Evolutionary conservation across 2,797 vertebrate species (phyloP).

Genomic region (Syngnathus acus): DNA sequence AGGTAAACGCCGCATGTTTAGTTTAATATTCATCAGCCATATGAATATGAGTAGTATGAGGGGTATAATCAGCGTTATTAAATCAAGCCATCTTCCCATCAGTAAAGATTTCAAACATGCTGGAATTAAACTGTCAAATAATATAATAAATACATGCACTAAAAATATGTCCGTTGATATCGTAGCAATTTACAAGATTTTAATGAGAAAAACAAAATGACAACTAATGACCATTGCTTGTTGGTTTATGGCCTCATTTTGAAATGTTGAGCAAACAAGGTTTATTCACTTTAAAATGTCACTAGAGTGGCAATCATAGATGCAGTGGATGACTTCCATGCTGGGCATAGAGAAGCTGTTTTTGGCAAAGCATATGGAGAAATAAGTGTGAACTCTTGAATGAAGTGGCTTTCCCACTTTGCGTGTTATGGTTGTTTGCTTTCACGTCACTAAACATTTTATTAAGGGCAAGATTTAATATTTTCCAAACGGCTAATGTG

Average conservation of each 20-base stretch:
- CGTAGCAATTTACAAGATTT: slow-evolving; percentile 3
- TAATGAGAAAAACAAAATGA: not conserved
- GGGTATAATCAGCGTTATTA: slow-evolving; percentile 4
- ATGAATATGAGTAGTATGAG: slow-evolving; percentile 1
- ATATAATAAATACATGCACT: not conserved
- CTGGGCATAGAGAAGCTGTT: slow-evolving; percentile 12
- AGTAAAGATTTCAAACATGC: slow-evolving; percentile 1
- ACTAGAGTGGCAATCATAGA: not conserved
- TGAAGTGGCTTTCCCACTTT: slow-evolving; percentile 28
- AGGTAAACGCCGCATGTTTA: slow-evolving; percentile 23
- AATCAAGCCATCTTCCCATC: slow-evolving; percentile 1
- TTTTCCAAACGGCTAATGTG: slow-evolving; percentile 24
- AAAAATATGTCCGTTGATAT: not conserved
- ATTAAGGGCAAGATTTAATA: slow-evolving; percentile 19
- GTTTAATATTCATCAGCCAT: slow-evolving; percentile 31
- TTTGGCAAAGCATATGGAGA: slow-evolving; percentile 24
- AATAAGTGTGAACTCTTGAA: slow-evolving; percentile 26
- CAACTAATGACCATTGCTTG: not conserved
- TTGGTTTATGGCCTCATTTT: not conserved
- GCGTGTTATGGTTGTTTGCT: slow-evolving; percentile 13
- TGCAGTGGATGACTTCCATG: slow-evolving; percentile 3
- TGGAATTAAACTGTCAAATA: too few species aligned
- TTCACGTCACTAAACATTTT: slow-evolving; percentile 23
- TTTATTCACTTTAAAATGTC: not conserved
- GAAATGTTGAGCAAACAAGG: not conserved